Conservation (phyloP, 2,797 vertebrate species). For the Zalophus californianus region DNA sequence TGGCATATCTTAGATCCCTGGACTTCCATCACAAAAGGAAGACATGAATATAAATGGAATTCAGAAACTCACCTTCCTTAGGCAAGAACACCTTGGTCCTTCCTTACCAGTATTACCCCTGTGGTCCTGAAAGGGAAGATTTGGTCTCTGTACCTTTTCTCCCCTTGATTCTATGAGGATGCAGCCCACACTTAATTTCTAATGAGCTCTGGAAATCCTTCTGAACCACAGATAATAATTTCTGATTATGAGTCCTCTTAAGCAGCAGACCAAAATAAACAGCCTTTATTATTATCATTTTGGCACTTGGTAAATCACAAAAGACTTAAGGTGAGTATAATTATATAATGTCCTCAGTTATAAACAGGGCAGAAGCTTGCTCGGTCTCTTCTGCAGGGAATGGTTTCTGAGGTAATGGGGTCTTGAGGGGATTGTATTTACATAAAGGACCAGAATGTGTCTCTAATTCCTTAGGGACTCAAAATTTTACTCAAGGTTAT, state of each 20-base stretch:
- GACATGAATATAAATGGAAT: background rate
- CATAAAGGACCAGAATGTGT: rapidly evolving
- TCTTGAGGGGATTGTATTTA: background rate
- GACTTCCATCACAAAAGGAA: background rate
- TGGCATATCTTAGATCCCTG: background rate
- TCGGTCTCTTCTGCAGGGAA: background rate
- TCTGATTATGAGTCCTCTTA: background rate
- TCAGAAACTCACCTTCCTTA: background rate
- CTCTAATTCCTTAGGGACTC: background rate
- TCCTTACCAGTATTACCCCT: background rate
- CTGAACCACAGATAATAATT: background rate
- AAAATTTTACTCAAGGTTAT: background rate
- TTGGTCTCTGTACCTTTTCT: rapidly evolving
- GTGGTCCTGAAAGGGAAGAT: background rate
- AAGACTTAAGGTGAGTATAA: background rate
- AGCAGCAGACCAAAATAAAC: background rate
- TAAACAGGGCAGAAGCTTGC: background rate
- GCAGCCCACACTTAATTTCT: background rate
- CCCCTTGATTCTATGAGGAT: background rate
- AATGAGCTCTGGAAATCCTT: background rate
- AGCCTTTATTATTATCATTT: background rate
- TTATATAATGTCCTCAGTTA: rapidly evolving
- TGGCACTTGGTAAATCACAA: background rate
- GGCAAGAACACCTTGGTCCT: background rate
- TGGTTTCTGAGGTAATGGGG: background rate